Base-by-base conservation (phyloP, 2,888 invertebrate genomes). In the Hirudinaria manillensis region DNA sequence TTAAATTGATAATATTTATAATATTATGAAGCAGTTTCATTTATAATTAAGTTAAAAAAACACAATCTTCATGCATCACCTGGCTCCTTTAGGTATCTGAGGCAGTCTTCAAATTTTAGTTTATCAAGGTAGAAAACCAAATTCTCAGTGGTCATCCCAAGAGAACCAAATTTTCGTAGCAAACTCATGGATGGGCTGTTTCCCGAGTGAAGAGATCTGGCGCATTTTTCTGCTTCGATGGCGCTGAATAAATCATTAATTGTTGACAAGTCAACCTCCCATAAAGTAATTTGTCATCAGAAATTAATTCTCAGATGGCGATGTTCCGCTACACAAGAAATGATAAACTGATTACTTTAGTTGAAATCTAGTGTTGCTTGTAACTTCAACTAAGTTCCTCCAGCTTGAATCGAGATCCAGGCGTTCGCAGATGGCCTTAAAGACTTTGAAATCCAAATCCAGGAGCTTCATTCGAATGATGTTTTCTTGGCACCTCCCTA, bases 31-130 rank as follows among this genome's bases (percentile, higher is more conserved):
- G 45, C 45, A 4, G 6, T 16, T 45, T 1, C 13, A 45, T 16
- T 45, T 45, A 45, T 45, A 45, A 36, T 21, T 7, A 34, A 67
- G 19, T 21, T 10, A 29, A 67, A 7, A 29, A 3, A 32, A 68
- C 21, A n/a, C 65, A 65, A 1, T 7, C 13, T 27, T 29, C 27
- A 32, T 13, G 19, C 3, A 27, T 45, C 87, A 77, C 87, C 88
- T 82, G 87, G 87, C 81, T 88, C 88, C 74, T 88, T 87, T 67
- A 88, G 87, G 79, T 87, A 83, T 19, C 24, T 36, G 24, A 75
- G 75, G 24, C 36, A 21, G 7, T 68, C 67, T 34, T 70, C 75
- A 68, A 75, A 51, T 24, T n/a, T 45, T 24, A 75, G 68, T 7
- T n/a, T 29, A 38, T 70, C 56, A 24, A 75, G 36, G 21, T 29